Base-by-base conservation (phyloP, 2,888 invertebrate genomes). In the Agapetus fuscipes region DNA sequence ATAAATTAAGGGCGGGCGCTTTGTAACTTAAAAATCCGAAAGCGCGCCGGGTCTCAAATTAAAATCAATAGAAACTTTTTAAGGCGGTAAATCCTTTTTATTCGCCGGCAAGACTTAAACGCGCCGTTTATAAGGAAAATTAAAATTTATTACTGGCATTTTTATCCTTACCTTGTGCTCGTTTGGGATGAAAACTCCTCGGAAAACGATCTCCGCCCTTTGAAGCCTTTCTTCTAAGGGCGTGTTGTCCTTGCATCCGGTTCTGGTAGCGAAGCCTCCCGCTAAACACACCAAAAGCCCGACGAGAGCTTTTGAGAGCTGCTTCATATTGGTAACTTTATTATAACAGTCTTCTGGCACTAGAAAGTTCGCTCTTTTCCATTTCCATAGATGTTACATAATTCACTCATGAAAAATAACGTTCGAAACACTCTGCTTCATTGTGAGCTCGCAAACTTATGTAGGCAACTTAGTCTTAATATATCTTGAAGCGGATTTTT, bases 161-260 rank as follows among this genome's bases (percentile, higher is more conserved):
- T n/a, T n/a, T n/a, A n/a, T 17, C 14, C 34, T 42, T 34, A 42
- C 42, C 42, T 42, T 42, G 29, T 42, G 42, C 24, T 46, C 43
- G 39, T 39, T 47, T 2, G 47, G 44, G 14, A 47, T 47, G 32
- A 42, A 45, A 39, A 70, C 68, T 7, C 67, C 69, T 43, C 69
- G 62, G 58, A 74, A 71, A 53, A 73, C 72, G 56, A 73, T 66
- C 26, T 68, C 62, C 46, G 72, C 67, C 44, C 67, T 66, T 54
- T 69, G 63, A 41, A 72, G 66, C 50, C 72, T 54, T 28, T 71
- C 70, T 58, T 72, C 72, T 12, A 72, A 58, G 26, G 68, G 64
- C 14, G 39, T 24, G n/a, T 25, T 37, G 17, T 45, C 44, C 28
- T 42, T 45, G 33, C 47, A 47, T 9, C 34, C 30, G 3, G 40